These are phyloP conservation scores for Zoanthus sansibaricus DNA, from an alignment of 92 coral and sea anemone genomes.

Conservation along the genomic window DNA sequence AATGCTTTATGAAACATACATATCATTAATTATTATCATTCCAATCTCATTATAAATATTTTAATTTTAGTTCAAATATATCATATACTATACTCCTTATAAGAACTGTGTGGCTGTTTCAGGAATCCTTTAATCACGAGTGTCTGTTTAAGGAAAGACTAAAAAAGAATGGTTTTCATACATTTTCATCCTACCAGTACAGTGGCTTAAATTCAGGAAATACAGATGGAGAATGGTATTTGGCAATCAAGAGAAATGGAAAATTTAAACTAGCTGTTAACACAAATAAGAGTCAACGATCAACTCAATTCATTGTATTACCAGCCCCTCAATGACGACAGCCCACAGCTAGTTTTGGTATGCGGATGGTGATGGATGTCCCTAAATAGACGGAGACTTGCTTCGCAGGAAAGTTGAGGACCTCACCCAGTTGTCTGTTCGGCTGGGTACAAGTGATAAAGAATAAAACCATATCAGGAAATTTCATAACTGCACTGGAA, in stretches of 20 bases:
- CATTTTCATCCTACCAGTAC: constrained; percentile 74
- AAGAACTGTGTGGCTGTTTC: background rate
- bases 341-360: background rate
- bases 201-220: constrained; percentile 79
- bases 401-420: no score
- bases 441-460: no score
- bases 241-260: constrained; percentile 87
- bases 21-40: no score
- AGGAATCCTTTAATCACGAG: constrained; percentile 73
- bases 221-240: constrained; percentile 65
- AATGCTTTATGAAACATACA: no score
- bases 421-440: no score
- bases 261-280: constrained; percentile 75
- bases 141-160: constrained; percentile 83
- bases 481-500: no score
- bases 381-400: no score
- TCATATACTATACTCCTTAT: background rate
- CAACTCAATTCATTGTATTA: constrained; percentile 74
- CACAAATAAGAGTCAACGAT: constrained; percentile 73
- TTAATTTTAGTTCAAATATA: background rate
- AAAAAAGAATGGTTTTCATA: constrained; percentile 72
- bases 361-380: no score
- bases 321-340: background rate
- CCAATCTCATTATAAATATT: no score
- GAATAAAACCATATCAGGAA: no score